Evolutionary conservation across 2,888 invertebrate genomes (phyloP), one percentile per base, ranked within the genome.

Genomic region (Nycteola revayana): DNA sequence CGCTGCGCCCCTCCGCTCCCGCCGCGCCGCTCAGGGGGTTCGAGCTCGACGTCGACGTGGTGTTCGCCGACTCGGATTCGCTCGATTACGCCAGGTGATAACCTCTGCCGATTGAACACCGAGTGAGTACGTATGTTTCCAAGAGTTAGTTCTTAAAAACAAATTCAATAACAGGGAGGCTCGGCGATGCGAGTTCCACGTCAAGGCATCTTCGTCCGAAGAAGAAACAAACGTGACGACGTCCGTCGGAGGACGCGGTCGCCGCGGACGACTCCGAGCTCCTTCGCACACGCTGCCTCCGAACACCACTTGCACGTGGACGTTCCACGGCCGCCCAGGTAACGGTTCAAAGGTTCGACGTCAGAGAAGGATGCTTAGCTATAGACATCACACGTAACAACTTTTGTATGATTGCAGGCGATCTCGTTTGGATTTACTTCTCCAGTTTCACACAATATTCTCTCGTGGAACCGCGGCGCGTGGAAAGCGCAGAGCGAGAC

Each of bases 371-470:
- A n/a, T n/a, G n/a, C n/a, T n/a, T n/a, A n/a, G n/a, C n/a, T n/a
- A n/a, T n/a, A n/a, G n/a, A n/a, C n/a, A n/a, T n/a, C n/a, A n/a
- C n/a, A n/a, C n/a, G n/a, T n/a, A n/a, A n/a, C n/a, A n/a, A n/a
- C n/a, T n/a, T n/a, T n/a, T n/a, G n/a, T n/a, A n/a, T n/a, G n/a
- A n/a, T 18, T 21, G 20, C 61, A 88, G 91, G 93, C 30, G 96
- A 96, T 73, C 90, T 94, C 43, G 93, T 96, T 36, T 96, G 96
- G 96, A 90, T 96, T 53, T 96, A 95, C 78, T 96, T 96, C 74
- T 92, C 95, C 48, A 95, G 95, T 48, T 96, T 95, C 82, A 94
- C 93, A 54, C 94, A 95, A 59, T 92, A 95, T 66, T 94, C 94
- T 46, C 84, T 95, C 43, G 87, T 93, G 56, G 87, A 86, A 38